A percentile compares a stretch with the other conserved stretches of the same genome.
Conservation (phyloP, 2,113 vertebrate genomes). For the Ranitomeya imitator region DNA sequence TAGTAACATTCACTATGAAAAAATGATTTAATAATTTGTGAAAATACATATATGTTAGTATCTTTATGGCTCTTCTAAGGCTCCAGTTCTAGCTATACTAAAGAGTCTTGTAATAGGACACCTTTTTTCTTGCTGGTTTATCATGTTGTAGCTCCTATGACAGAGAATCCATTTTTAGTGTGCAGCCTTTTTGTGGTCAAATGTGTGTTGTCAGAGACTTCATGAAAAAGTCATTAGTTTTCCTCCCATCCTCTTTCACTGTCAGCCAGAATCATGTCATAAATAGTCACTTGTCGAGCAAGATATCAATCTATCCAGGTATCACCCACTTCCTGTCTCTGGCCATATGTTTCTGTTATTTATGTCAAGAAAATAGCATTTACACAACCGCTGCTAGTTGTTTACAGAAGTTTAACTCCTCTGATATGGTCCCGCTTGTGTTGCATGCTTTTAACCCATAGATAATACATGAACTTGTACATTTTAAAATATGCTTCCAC, state of each 20-base stretch:
- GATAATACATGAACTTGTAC: constrained; percentile 81
- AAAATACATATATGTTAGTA: neutral
- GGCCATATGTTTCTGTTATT: constrained; percentile 89
- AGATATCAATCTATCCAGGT: constrained; percentile 75
- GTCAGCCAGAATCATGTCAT: constrained; percentile 79
- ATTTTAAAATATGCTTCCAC: constrained; percentile 78
- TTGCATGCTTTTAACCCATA: constrained; percentile 81
- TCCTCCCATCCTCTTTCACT: constrained; percentile 71
- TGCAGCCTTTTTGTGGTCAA: constrained; percentile 70
- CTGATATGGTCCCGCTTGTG: constrained; percentile 75
- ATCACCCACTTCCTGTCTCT: constrained; percentile 81
- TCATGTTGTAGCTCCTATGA: constrained; percentile 52
- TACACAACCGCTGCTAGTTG: constrained; percentile 78
- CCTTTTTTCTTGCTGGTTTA: constrained; percentile 58
- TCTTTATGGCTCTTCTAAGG: neutral
- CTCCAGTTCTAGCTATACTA: neutral
- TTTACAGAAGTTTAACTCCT: constrained; percentile 86
- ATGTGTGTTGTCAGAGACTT: constrained; percentile 72
- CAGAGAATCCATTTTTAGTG: constrained; percentile 64
- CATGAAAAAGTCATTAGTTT: constrained; percentile 77
- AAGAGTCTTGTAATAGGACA: constrained; percentile 35
- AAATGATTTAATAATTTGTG: neutral
- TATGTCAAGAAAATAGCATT: constrained; percentile 86
- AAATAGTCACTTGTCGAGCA: constrained; percentile 71
- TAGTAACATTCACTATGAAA: neutral